Evolutionary conservation across 1,140 invertebrate species (phyloP), one percentile per base, ranked within the genome.

Genomic region (Holcopasites calliopsidis): DNA sequence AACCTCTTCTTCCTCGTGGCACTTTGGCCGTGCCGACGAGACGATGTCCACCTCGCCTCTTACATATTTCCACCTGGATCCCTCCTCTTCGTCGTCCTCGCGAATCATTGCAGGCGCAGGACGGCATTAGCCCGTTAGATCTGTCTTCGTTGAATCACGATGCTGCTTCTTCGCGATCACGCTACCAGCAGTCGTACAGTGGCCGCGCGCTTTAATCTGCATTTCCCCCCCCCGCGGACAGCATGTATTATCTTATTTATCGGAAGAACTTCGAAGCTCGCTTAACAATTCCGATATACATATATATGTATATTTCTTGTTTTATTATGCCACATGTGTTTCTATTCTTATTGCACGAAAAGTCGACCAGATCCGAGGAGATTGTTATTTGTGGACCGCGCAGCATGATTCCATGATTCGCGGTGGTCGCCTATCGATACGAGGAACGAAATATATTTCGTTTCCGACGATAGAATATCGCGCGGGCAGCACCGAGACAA

Each of bases 1-100:
- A 83, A 83, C 80, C 82, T 83, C 82, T 83, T 83, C 85, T 83
- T 83, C 84, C 82, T 86, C 86, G 84, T 83, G 86, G 87, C 87
- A 86, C 72, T 74, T 82, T 80, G 81, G 74, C 71, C 82, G 83
- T 84, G 84, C 83, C 84, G 80, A 84, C 83, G 87, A 85, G 86
- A 88, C 81, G 75, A 84, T 80, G 75, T 80, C 82, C 55, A 70
- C 82, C 82, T 85, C 84, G 85, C 72, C 80, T 85, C 79, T 88
- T 86, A 87, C 86, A 86, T 86, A 85, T 81, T 84, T 83, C 84
- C 82, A 76, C 73, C 81, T 73, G 77, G 66, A 33, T 54, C 73
- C 68, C 77, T 79, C 80, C 76, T 69, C 71, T 80, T 75, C 79
- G 44, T 79, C 80, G 82, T 88, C 86, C 72, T 80, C 77, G 80